These are phyloP conservation scores for Cataglyphis livida DNA, from an alignment of 2,888 invertebrate genomes.

Conservation along the genomic window DNA sequence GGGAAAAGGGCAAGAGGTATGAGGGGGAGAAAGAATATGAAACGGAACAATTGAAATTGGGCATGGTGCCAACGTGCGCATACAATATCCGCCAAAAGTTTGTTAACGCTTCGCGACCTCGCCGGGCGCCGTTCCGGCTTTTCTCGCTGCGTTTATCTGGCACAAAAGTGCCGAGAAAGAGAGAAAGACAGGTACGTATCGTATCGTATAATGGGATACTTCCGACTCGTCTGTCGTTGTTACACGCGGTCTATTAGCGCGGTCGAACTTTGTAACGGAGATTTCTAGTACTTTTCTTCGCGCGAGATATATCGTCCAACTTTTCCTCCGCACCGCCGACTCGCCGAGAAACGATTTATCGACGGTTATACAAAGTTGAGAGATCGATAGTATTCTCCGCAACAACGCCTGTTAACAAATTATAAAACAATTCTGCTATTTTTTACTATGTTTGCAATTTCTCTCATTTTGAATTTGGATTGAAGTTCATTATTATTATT, in stretches of 20 bases:
- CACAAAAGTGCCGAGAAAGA: neutral
- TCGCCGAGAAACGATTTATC: constrained; percentile 62
- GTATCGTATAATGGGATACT: constrained; percentile 54
- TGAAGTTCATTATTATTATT: constrained; percentile 13
- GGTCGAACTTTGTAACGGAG: constrained; percentile 62
- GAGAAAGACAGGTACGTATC: neutral
- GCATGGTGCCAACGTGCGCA: constrained; percentile 58
- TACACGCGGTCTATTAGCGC: constrained; percentile 65
- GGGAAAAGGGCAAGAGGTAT: constrained; percentile 54
- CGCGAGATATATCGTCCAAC: constrained; percentile 67
- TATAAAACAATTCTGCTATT: constrained; percentile 35
- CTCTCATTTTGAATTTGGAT: neutral
- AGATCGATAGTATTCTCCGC: constrained; percentile 42
- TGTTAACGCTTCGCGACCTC: constrained; percentile 45
- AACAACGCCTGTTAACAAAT: constrained; percentile 50
- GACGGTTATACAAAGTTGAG: constrained; percentile 49
- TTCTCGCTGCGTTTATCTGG: neutral
- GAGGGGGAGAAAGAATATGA: constrained; percentile 54
- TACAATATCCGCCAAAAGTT: constrained; percentile 60
- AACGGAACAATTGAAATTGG: constrained; percentile 77
- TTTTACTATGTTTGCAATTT: neutral
- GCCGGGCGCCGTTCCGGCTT: neutral
- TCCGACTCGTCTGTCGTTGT: constrained; percentile 66
- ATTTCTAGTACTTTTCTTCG: constrained; percentile 63
- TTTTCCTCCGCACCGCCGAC: constrained; percentile 67